Evolutionary conservation across 64 coral and sea anemone species (phyloP), one percentile per base, ranked within the genome.

Genomic region (Catalaphyllia jardinei): DNA sequence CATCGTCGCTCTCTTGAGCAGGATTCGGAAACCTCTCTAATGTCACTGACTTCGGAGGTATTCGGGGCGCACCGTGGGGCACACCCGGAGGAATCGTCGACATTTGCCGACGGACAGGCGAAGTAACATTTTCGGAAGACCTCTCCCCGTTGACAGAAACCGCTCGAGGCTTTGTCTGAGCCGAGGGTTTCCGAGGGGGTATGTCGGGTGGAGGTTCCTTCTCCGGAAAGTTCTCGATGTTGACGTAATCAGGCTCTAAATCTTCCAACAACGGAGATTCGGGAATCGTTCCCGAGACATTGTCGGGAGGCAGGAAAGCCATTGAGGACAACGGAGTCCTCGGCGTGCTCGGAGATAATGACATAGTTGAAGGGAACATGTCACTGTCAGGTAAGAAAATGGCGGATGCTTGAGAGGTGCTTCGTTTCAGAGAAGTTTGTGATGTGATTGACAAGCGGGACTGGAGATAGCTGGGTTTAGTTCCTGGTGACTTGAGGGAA

Each of bases 181-280:
- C 33, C 57, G 94, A 91, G 0, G 94, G 94, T 62, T 91, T 65
- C 12, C 88, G 63, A 2, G 95, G 95, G 8, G 94, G 94, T 67
- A 83, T n/a, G 16, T 30, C 75, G 24, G 88, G 88, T 4, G 90
- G 64, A 17, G 79, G 50, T 59, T 95, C 91, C 29, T 93, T 79
- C 64, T 92, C 86, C 24, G 90, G 89, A 92, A 92, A 95, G 89
- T 95, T 78, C 33, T 98, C 93, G 79, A 95, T 94, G 78, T 98
- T 95, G 18, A 93, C 93, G 29, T 94, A 92, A 83, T 98, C 96
- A 39, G 93, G 93, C 35, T 93, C 91, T 8, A 74, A 73, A 78
- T 90, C 88, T 13, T 89, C 85, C 60, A 57, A 79, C 25, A 51
- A 20, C 19, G 90, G 90, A 18, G 85, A 88, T 83, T 98, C 92